phyloP scores from a whole-genome alignment of 2,113 vertebrate species.

The Nicator chloris region DNA sequence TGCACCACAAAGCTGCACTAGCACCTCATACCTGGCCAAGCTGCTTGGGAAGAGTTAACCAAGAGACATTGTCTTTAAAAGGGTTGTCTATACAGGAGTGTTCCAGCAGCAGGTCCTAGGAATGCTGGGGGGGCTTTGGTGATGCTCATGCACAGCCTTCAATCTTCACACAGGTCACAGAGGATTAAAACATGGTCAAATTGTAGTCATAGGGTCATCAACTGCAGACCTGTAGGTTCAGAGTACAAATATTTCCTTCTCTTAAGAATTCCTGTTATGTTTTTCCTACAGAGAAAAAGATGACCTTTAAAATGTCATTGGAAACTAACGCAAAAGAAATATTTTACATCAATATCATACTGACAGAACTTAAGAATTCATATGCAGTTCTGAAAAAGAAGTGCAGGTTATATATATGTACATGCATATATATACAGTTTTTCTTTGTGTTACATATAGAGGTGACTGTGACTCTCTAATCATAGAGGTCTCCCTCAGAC shows the following conservation, averaged over 20 bases:
- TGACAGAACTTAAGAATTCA: neutral
- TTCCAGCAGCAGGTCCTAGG: neutral
- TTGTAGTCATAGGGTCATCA: neutral
- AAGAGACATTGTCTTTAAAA: neutral
- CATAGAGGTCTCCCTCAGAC: neutral
- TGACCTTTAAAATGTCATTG: neutral
- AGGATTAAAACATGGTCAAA: neutral
- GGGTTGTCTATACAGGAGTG: neutral
- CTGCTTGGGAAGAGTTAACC: neutral
- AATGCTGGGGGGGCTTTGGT: neutral
- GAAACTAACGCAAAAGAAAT: neutral
- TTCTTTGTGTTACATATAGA: neutral
- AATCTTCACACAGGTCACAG: neutral
- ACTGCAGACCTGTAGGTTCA: neutral
- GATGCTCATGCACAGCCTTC: neutral
- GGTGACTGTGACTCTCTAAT: neutral
- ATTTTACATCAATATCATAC: neutral
- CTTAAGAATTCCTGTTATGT: neutral
- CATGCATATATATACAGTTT: neutral
- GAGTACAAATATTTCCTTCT: neutral
- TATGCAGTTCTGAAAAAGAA: neutral
- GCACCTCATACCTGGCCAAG: neutral
- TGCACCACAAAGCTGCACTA: accelerated
- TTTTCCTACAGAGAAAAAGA: neutral
- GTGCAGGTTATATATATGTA: neutral